A percentile compares a stretch with the other conserved stretches of the same genome.
Conservation (phyloP, 2,113 vertebrate species). For the Apaloderma vittatum region DNA sequence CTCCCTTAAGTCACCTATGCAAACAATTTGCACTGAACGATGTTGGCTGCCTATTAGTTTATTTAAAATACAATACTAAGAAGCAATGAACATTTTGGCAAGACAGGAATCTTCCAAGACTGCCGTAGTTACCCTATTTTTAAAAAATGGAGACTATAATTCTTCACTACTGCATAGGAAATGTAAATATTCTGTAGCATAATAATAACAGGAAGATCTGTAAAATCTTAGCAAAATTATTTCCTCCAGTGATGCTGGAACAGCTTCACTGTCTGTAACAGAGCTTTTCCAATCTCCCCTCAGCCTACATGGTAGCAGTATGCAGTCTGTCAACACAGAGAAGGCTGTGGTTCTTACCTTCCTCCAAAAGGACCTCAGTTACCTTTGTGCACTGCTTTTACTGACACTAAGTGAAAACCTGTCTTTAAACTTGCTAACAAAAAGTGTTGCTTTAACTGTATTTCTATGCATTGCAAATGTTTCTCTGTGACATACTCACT, state of each 20-base stretch:
- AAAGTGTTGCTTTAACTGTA: not conserved
- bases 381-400: not conserved
- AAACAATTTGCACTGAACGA: not conserved
- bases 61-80: not conserved
- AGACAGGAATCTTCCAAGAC: not conserved
- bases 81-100: not conserved
- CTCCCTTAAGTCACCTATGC: not conserved
- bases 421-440: not conserved
- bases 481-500: not conserved
- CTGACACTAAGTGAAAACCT: not conserved
- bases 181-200: not conserved
- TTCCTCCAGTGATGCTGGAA: not conserved
- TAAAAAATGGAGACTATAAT: not conserved
- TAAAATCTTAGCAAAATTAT: not conserved
- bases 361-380: not conserved
- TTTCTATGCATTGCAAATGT: not conserved
- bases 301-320: not conserved
- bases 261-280: not conserved
- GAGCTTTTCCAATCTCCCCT: not conserved
- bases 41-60: not conserved
- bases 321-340: not conserved
- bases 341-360: not conserved
- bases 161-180: not conserved
- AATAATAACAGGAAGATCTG: not conserved
- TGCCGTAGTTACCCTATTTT: not conserved